phyloP scores from a whole-genome alignment of 2,113 vertebrate species.

The Zingel zingel region DNA sequence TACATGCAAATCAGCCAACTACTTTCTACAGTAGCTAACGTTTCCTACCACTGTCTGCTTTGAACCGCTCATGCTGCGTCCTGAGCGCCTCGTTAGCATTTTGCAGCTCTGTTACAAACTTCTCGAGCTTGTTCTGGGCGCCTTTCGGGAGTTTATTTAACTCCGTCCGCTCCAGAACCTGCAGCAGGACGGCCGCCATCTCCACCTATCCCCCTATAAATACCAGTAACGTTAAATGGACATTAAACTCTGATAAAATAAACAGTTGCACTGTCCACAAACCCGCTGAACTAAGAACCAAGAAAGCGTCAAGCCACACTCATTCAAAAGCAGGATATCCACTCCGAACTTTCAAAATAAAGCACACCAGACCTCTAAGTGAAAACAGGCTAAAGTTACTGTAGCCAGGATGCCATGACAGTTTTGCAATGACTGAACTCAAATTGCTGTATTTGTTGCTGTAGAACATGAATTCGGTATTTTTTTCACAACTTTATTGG shows the following conservation, averaged over 20 bases:
- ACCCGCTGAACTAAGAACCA: neutral
- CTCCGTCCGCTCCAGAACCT: constrained; percentile 90
- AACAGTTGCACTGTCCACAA: neutral
- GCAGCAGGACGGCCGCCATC: constrained; percentile 94
- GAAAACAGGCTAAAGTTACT: neutral
- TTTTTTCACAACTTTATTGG: neutral
- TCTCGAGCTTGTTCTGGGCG: constrained; percentile 92
- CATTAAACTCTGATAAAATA: neutral
- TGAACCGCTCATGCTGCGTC: constrained; percentile 90
- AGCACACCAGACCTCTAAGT: neutral
- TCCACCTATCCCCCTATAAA: neutral
- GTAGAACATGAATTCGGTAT: neutral
- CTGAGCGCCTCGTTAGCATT: constrained; percentile 89
- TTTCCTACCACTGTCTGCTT: constrained; percentile 92
- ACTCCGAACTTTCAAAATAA: constrained; percentile 56
- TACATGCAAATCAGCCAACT: neutral
- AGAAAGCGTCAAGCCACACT: neutral
- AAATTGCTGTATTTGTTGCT: neutral
- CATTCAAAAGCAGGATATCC: neutral
- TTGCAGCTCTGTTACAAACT: constrained; percentile 91
- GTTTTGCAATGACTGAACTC: neutral
- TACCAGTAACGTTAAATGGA: neutral
- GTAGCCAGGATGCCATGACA: neutral
- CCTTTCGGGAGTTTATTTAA: constrained; percentile 91
- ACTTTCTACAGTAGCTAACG: too few species aligned